These are phyloP conservation scores for Sisor rabdophorus DNA, from an alignment of 2,113 vertebrate genomes.

Conservation along the genomic window DNA sequence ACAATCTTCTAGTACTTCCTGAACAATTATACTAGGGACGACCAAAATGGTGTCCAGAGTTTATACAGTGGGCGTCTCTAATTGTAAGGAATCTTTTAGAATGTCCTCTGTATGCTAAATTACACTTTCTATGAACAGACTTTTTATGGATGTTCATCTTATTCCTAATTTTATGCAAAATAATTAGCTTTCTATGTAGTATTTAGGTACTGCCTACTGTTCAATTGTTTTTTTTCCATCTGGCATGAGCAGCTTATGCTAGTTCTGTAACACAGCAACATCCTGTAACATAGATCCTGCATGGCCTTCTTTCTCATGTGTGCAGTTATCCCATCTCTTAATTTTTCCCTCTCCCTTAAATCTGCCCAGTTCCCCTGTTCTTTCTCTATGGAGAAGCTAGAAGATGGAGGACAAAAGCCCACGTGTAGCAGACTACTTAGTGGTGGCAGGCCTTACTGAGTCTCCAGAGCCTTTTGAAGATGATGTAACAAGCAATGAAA, in stretches of 20 bases:
- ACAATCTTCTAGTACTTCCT: too few species aligned
- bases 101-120: background rate
- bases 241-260: slow-evolving; percentile 8
- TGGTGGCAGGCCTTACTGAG: slow-evolving; percentile 92
- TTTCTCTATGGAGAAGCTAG: slow-evolving; percentile 76
- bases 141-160: background rate
- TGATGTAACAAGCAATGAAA: slow-evolving; percentile 89
- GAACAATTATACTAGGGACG: too few species aligned
- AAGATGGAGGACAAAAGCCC: slow-evolving; percentile 98
- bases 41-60: too few species aligned
- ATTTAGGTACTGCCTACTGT: background rate
- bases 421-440: slow-evolving; percentile 98
- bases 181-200: background rate
- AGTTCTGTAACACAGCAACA: slow-evolving; percentile 30
- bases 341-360: slow-evolving; percentile 52
- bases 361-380: slow-evolving; percentile 52
- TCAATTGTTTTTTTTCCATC: slow-evolving; percentile 7
- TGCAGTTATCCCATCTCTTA: slow-evolving; percentile 10
- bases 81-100: background rate
- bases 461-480: slow-evolving; percentile 91
- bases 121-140: background rate
- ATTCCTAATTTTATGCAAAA: slow-evolving; percentile 11
- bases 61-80: too few species aligned
- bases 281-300: slow-evolving; percentile 11
- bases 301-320: slow-evolving; percentile 26